Evolutionary conservation across 1,140 invertebrate species (phyloP), one percentile per base, ranked within the genome.

Genomic region (Pollicipes pollicipes): DNA sequence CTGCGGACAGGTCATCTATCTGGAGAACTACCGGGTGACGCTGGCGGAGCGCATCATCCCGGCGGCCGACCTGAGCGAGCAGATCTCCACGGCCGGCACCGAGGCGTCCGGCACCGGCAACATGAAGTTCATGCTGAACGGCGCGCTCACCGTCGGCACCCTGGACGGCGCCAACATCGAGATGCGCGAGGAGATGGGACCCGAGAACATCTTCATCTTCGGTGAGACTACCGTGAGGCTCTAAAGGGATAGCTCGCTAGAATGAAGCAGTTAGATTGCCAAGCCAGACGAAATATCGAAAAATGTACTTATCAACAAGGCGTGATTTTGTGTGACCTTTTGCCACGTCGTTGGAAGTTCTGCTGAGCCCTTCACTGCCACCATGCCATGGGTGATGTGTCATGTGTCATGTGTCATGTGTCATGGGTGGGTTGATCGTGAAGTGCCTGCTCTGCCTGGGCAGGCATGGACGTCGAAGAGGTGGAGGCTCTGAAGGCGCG

Each of bases 131-230:
- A 90, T 79, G 91, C 83, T 98, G 77, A 99, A 99, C 78, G 97
- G 97, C 31, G 92, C 94, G 0, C 82, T 99, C 6, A 99, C 97
- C 8, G 96, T 99, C 78, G 97, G 97, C 70, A 99, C 97, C 24
- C 83, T 99, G 79, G 97, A 99, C 78, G 97, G 97, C 68, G 97
- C 97, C 66, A 99, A 99, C 79, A 94, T 99, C 0, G 97, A 99
- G 82, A 99, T 99, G 97, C 89, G 88, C 6, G 97, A 99, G 81
- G 96, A 99, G 80, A 97, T 97, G 88, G 96, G 96, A 0, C 79
- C 84, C n/a, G 90, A 98, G 3, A 99, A 99, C 79, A 93, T 99
- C 74, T 99, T 99, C 82, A 99, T 99, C 77, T 99, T 99, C 79
- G 97, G 63, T 64, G 32, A 35, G 32, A 16, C 16, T 4, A 35